These are phyloP conservation scores for Gryllus longicercus DNA, from an alignment of 2,888 invertebrate species.

Conservation along the genomic window DNA sequence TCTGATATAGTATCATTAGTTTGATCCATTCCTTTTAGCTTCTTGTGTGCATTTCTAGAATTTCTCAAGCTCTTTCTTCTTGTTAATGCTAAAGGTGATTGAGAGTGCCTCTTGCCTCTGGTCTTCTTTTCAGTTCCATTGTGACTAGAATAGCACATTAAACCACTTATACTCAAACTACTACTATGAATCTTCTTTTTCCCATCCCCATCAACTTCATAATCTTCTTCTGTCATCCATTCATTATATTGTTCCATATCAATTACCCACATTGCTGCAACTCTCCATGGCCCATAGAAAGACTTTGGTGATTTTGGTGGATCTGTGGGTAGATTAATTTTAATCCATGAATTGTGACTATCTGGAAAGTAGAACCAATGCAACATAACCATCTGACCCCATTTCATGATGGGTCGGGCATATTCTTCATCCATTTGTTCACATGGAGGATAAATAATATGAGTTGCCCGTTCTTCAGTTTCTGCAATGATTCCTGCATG, in stretches of 20 bases:
- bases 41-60: background rate
- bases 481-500: conserved; percentile 76
- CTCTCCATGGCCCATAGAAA: conserved; percentile 41
- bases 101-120: background rate
- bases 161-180: background rate
- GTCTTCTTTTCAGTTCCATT: background rate
- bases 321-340: conserved; percentile 44
- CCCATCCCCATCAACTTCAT: conserved; percentile 84
- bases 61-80: conserved; percentile 46
- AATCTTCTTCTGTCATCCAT: conserved; percentile 99
- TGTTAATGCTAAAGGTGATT: background rate
- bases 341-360: conserved; percentile 81
- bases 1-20: background rate
- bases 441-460: conserved; percentile 80
- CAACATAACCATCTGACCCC: conserved; percentile 77
- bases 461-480: conserved; percentile 85
- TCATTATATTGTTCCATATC: conserved; percentile 95
- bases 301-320: conserved; percentile 49
- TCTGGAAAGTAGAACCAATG: conserved; percentile 98
- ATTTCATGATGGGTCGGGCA: conserved; percentile 79
- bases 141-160: background rate
- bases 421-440: conserved; percentile 87
- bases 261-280: conserved; percentile 85
- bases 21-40: background rate
- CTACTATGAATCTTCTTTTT: conserved; percentile 55